A percentile compares a stretch with the other conserved stretches of the same genome.
phyloP scores from a whole-genome alignment of 2,888 invertebrate genomes.

The Calameuta pallipes region DNA sequence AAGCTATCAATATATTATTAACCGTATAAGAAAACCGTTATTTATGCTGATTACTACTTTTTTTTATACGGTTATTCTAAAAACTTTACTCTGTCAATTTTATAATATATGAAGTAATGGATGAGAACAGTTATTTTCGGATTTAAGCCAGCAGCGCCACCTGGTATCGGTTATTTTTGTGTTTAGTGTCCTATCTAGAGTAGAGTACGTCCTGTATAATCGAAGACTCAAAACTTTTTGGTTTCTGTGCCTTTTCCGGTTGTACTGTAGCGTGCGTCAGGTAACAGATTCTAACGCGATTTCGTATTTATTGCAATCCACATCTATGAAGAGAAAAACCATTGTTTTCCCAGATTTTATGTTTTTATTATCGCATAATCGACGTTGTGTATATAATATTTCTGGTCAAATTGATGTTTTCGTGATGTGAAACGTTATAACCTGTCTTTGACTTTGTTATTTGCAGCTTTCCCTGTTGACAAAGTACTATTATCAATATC shows the following conservation, averaged over 20 bases:
- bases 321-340: conserved; percentile 10
- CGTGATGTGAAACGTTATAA: background rate
- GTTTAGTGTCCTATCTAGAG: background rate
- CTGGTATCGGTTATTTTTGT: background rate
- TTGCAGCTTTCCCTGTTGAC: background rate
- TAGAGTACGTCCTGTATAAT: background rate
- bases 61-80: background rate
- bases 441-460: background rate
- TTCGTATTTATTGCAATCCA: conserved; percentile 48
- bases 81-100: background rate
- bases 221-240: conserved; percentile 20
- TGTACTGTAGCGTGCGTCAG: conserved; percentile 50
- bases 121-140: background rate
- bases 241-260: conserved; percentile 52
- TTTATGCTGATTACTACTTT: background rate
- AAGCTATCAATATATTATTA: background rate
- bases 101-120: background rate
- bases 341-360: background rate
- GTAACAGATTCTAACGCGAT: conserved; percentile 44
- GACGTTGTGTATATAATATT: background rate
- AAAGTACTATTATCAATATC: background rate
- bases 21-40: background rate
- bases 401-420: background rate
- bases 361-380: background rate
- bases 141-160: background rate